Base-by-base conservation (phyloP, 30 jellyfish, hydroid and myxozoan genomes). In the Turritopsis dohrnii region DNA sequence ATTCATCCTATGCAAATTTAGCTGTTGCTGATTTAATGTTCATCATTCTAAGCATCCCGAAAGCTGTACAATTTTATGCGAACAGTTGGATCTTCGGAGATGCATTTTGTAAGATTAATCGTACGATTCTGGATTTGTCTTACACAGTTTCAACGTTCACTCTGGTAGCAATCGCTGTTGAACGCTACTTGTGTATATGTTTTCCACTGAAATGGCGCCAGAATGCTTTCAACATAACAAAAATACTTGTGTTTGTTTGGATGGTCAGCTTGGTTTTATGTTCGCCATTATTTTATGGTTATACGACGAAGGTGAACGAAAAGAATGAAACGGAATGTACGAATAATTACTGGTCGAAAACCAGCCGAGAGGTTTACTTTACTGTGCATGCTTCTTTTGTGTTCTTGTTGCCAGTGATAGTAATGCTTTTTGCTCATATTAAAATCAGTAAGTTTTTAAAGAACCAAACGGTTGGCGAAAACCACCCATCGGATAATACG, bases 141-240 rank as follows among this genome's bases (percentile, higher is more conserved):
- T 69, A 69, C 77, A 69, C 77, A 1, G 30, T 69, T n/a, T 69
- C 77, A 69, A 27, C 30, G 28, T 69, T 69, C 4, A 69, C 77
- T 8, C 22, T 69, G 9, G 77, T 69, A n/a, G 77, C 77, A 69
- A 27, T 69, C 16, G 77, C 77, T 69, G 77, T 69, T n/a, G 77
- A 69, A 69, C 28, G 77, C 9, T 69, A 69, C 22, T 23, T 69
- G 4, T 69, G 31, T 27, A 69, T 69, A 69, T 69, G 77, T 69
- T 69, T n/a, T 19, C 77, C 77, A 27, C 30, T n/a, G 31, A 69
- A 69, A 69, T 27, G 77, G 30, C 28, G 30, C 19, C 73, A 23
- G 28, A 69, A 23, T 16, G 28, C 16, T 69, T n/a, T n/a, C 9
- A 23, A 69, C 9, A 69, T 23, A n/a, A n/a, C 30, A 19, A n/a